Evolutionary conservation across 2,113 vertebrate genomes (phyloP).

Genomic region (Pagrus major): DNA sequence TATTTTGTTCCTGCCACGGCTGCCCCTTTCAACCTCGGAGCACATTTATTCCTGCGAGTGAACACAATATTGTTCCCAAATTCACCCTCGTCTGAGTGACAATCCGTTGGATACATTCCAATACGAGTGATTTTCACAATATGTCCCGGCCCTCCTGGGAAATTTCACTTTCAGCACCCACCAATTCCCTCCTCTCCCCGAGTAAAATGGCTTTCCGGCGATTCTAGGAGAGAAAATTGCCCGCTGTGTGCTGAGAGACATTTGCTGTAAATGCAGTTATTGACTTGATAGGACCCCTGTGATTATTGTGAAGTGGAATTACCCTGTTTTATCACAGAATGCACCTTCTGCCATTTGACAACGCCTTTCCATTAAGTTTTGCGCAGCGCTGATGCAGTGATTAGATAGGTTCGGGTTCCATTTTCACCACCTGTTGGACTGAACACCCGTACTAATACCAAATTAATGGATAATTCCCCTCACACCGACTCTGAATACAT

Average conservation of each 20-base stretch:
- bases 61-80: slow-evolving; percentile 53
- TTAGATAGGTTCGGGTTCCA: slow-evolving; percentile 41
- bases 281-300: slow-evolving; percentile 73
- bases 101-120: slow-evolving; percentile 62
- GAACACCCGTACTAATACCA: slow-evolving; percentile 16
- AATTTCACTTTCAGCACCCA: slow-evolving; percentile 72
- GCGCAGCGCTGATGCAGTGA: slow-evolving; percentile 15
- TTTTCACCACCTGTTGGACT: slow-evolving; percentile 37
- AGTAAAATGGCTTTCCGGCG: slow-evolving; percentile 67
- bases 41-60: slow-evolving; percentile 55
- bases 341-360: slow-evolving; percentile 40
- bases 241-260: slow-evolving; percentile 49
- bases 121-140: slow-evolving; percentile 67
- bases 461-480: slow-evolving; percentile 26
- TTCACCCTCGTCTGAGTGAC: slow-evolving; percentile 53
- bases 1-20: not conserved
- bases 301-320: slow-evolving; percentile 70
- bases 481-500: slow-evolving; percentile 4
- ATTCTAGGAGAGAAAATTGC: slow-evolving; percentile 70
- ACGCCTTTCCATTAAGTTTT: slow-evolving; percentile 25
- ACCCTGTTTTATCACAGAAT: slow-evolving; percentile 50
- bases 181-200: slow-evolving; percentile 45
- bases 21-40: slow-evolving; percentile 28
- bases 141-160: slow-evolving; percentile 70
- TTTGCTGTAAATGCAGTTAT: slow-evolving; percentile 73